Conservation (phyloP, 1,140 invertebrate genomes). For the Tribolium madens region DNA sequence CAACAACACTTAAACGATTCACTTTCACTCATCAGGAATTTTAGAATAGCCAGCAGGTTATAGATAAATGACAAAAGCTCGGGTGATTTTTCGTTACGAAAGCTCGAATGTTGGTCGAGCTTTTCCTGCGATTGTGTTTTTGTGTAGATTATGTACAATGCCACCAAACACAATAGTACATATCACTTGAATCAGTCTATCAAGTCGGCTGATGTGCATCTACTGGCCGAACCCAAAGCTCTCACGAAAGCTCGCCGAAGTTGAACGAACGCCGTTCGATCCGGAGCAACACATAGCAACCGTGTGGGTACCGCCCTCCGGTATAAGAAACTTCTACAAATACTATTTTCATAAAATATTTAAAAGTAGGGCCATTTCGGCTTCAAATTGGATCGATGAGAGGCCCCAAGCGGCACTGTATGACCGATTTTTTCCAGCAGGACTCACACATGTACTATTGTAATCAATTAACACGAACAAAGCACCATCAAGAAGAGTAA, state of each 20-base stretch:
- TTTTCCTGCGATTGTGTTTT: constrained; percentile 8
- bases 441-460: background rate
- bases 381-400: too few relatives aligned
- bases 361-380: constrained; percentile 1
- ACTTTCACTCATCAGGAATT: constrained; percentile 22
- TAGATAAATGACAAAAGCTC: background rate
- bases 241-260: constrained; percentile 42
- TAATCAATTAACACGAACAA: constrained; percentile 6
- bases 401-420: constrained; percentile 6
- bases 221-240: constrained; percentile 45
- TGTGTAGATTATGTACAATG: constrained; percentile 2
- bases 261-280: constrained; percentile 46
- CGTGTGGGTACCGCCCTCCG: constrained; percentile 46
- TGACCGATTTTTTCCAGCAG: background rate
- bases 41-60: background rate
- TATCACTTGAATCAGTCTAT: constrained; percentile 47
- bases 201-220: constrained; percentile 43
- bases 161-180: constrained; percentile 18
- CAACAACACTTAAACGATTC: background rate
- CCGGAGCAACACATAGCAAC: constrained; percentile 48
- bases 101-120: background rate
- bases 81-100: background rate
- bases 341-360: constrained; percentile 45
- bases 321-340: constrained; percentile 41
- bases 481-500: constrained; percentile 8